These are phyloP conservation scores for Xenopus tropicalis DNA, from an alignment of 2,113 vertebrate species.

Conservation along the genomic window UCB_Xtro_10.0 CM004448.2:93698501-93699000, in stretches of 20 bases:
- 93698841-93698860: slow-evolving; percentile 56
- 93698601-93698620: slow-evolving; percentile 44
- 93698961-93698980: slow-evolving; percentile 47
- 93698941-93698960: slow-evolving; percentile 52
- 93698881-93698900: slow-evolving; percentile 54
- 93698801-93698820: slow-evolving; percentile 42
- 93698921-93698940: slow-evolving; percentile 42
- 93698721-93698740: slow-evolving; percentile 29
- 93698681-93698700: slow-evolving; percentile 39
- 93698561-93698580: slow-evolving; percentile 42
- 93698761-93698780: slow-evolving; percentile 26
- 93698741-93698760: slow-evolving; percentile 30
- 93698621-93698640: slow-evolving; percentile 48
- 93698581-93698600: slow-evolving; percentile 39
- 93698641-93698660: slow-evolving; percentile 35
- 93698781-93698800: slow-evolving; percentile 14
- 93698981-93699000: slow-evolving; percentile 56
- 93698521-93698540: slow-evolving; percentile 47
- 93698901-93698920: slow-evolving; percentile 46
- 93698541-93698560: slow-evolving; percentile 44
- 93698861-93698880: slow-evolving; percentile 49
- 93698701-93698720: slow-evolving; percentile 41
- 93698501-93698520: slow-evolving; percentile 41
- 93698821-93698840: slow-evolving; percentile 49
- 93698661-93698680: slow-evolving; percentile 47